These are phyloP conservation scores for Troides helena DNA, from an alignment of 2,888 invertebrate genomes.

Conservation along the genomic window DNA sequence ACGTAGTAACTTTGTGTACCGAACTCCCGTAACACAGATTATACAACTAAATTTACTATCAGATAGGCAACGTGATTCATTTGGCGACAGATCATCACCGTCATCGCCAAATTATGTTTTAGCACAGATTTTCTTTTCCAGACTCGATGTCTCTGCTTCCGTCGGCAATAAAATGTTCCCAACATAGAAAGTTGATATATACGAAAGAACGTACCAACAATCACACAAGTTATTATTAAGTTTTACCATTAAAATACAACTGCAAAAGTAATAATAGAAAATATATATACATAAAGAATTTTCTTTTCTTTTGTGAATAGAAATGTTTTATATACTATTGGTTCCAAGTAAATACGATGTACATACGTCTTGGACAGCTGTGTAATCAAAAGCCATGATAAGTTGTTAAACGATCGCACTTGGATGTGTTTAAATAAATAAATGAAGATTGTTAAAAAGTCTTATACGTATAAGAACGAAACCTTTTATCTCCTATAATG, in stretches of 20 bases:
- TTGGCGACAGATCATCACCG: too few species aligned
- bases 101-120: too few species aligned
- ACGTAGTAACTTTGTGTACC: conserved; percentile 9
- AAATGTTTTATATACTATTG: too few species aligned
- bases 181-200: not conserved
- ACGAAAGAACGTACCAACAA: not conserved
- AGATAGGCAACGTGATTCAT: conserved; percentile 2
- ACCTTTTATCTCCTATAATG: too few species aligned
- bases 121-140: conserved; percentile 7
- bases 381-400: conserved; percentile 13
- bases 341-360: too few species aligned
- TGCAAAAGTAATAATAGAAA: too few species aligned
- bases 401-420: not conserved
- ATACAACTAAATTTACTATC: not conserved
- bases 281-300: too few species aligned
- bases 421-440: not conserved
- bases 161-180: not conserved
- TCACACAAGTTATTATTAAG: not conserved
- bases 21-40: conserved; percentile 19
- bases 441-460: not conserved
- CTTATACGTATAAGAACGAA: too few species aligned
- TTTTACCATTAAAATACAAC: not conserved
- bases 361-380: conserved; percentile 18
- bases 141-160: conserved; percentile 9
- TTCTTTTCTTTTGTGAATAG: too few species aligned